These are phyloP conservation scores for Philypnodon macrostomus DNA, from an alignment of 2,797 vertebrate species.

Conservation along the genomic window DNA sequence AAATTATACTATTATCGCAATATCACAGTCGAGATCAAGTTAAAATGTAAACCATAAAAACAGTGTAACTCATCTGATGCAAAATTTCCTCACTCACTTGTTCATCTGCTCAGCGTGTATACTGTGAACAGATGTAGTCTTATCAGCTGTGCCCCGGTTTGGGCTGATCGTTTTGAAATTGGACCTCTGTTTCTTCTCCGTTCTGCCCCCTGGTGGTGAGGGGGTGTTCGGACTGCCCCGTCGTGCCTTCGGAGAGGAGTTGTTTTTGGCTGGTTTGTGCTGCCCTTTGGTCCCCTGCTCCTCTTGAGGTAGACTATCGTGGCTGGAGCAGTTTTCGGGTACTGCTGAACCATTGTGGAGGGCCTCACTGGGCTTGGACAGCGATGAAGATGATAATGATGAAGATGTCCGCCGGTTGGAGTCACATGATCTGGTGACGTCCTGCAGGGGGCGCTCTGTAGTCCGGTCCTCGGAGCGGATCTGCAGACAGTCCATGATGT, in stretches of 20 bases:
- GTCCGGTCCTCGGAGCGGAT: constrained; percentile 69
- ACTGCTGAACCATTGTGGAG: constrained; percentile 35
- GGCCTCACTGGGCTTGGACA: constrained; percentile 57
- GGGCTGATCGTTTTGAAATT: constrained; percentile 72
- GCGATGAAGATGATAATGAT: constrained; percentile 9
- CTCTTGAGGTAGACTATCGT: constrained; percentile 79
- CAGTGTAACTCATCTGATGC: neutral
- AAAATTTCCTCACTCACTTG: constrained; percentile 64
- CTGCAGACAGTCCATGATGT: constrained; percentile 76
- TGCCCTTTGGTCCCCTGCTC: constrained; percentile 69
- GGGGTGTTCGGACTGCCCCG: constrained; percentile 59
- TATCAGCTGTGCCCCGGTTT: constrained; percentile 60
- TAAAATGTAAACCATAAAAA: neutral
- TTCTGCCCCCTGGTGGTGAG: constrained; percentile 60
- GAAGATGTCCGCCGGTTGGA: constrained; percentile 48
- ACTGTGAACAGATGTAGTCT: constrained; percentile 54
- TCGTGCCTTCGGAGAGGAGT: constrained; percentile 71
- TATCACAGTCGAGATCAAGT: neutral
- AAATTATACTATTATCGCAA: too few relatives aligned
- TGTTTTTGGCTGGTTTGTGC: constrained; percentile 58
- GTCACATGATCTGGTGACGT: constrained; percentile 44
- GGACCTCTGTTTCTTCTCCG: constrained; percentile 76
- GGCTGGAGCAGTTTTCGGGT: constrained; percentile 46
- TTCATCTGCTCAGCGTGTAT: constrained; percentile 72
- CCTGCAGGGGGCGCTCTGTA: constrained; percentile 59